A percentile compares a stretch with the other conserved stretches of the same genome.
phyloP scores from a whole-genome alignment of 2,797 vertebrate species.

The Erithacus rubecula region DNA sequence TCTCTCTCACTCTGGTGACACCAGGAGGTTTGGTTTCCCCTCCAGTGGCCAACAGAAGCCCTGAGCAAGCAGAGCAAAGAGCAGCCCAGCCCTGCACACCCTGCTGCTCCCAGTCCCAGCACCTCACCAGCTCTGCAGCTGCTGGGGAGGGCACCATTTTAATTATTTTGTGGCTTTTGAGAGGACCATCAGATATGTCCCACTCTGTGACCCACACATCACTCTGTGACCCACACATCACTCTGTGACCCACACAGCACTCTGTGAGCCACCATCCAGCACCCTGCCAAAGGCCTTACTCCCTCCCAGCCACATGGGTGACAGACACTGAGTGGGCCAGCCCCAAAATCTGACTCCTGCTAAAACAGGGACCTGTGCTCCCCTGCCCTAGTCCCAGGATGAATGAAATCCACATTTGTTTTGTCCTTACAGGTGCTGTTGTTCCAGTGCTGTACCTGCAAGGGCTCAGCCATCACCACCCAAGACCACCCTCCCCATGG shows the following conservation, averaged over 20 bases:
- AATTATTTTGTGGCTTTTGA: background rate
- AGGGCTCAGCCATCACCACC: background rate
- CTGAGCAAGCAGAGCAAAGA: background rate
- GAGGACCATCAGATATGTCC: background rate
- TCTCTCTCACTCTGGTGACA: background rate
- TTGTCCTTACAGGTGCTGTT: background rate
- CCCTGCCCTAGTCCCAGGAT: background rate
- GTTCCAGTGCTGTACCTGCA: background rate
- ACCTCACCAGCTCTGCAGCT: background rate
- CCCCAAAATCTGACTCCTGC: background rate
- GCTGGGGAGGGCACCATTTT: background rate
- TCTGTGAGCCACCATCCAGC: background rate
- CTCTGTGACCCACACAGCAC: background rate
- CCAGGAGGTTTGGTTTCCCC: background rate
- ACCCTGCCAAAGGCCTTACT: background rate
- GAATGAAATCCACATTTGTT: background rate
- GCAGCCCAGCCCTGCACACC: background rate
- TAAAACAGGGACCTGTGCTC: background rate
- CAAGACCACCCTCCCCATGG: fast-evolving
- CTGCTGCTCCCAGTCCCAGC: background rate
- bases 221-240: background rate
- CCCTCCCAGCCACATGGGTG: fast-evolving
- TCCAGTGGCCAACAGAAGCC: background rate
- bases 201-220: background rate
- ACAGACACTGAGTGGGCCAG: background rate